Conservation (phyloP, 2,888 invertebrate genomes). For the Pandemis corylana region DNA sequence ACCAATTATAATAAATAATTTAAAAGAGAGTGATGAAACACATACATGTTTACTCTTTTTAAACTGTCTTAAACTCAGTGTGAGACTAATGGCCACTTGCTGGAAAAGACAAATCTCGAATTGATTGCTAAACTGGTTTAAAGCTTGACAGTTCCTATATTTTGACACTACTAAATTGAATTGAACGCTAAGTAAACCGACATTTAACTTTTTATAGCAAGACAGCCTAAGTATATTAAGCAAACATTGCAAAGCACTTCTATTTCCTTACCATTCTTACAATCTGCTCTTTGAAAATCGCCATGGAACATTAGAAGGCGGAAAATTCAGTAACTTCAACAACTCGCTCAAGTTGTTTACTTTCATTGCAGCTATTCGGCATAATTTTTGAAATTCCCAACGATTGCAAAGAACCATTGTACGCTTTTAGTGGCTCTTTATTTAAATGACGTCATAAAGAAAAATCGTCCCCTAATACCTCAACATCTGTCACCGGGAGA, state of each 20-base stretch:
- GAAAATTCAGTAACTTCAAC: conserved; percentile 1
- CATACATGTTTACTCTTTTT: too few relatives aligned
- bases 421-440: conserved; percentile 68
- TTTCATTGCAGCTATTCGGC: conserved; percentile 34
- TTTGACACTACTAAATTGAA: too few relatives aligned
- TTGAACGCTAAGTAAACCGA: too few relatives aligned
- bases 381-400: conserved; percentile 56
- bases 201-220: too few relatives aligned
- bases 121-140: too few relatives aligned
- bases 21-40: too few relatives aligned
- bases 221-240: background rate
- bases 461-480: conserved; percentile 72
- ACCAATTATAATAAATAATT: too few relatives aligned
- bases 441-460: conserved; percentile 78
- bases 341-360: conserved; percentile 18
- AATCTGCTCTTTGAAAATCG: background rate
- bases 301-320: background rate
- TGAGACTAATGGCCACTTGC: too few relatives aligned
- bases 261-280: background rate
- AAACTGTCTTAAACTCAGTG: too few relatives aligned
- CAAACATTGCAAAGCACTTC: background rate
- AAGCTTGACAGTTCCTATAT: too few relatives aligned
- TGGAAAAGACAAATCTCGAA: too few relatives aligned
- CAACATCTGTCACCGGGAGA: conserved; percentile 76
- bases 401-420: conserved; percentile 47